Evolutionary conservation across 2,797 vertebrate species (phyloP).

Genomic region (Catharus ustulatus): DNA sequence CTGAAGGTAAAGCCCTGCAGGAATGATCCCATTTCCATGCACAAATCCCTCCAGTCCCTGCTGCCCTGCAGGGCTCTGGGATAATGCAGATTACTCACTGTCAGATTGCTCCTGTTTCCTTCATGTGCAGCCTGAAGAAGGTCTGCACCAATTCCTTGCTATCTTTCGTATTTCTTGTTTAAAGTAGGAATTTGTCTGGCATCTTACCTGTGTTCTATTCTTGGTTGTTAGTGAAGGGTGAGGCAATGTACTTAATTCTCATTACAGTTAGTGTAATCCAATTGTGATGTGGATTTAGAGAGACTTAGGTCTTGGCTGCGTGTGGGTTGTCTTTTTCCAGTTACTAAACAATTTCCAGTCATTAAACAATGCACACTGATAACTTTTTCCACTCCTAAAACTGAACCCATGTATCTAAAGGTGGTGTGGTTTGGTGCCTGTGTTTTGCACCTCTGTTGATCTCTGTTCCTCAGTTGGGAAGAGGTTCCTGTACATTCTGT

Average conservation of each 20-base stretch:
- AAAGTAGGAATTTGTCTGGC: background rate
- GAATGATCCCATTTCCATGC: background rate
- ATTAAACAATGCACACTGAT: background rate
- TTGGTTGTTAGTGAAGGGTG: constrained; percentile 30
- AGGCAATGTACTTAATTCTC: constrained; percentile 39
- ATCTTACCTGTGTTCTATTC: constrained; percentile 45
- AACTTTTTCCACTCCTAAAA: background rate
- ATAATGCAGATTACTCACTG: background rate
- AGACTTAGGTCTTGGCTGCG: constrained; percentile 11
- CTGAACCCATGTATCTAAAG: background rate
- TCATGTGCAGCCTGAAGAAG: background rate
- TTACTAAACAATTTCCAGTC: background rate
- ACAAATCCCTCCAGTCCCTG: background rate
- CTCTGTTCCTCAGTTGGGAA: background rate
- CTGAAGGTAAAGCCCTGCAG: background rate
- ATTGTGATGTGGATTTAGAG: constrained; percentile 59
- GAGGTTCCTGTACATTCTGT: background rate
- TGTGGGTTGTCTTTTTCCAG: background rate
- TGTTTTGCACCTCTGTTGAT: background rate
- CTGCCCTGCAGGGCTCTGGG: background rate
- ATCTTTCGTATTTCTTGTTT: background rate
- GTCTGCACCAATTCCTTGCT: background rate
- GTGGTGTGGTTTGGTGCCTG: background rate
- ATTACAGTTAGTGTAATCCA: constrained; percentile 58
- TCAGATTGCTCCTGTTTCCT: background rate